Base-by-base conservation (phyloP, 2,797 vertebrate species). In the Leptatherina wallacei region DNA sequence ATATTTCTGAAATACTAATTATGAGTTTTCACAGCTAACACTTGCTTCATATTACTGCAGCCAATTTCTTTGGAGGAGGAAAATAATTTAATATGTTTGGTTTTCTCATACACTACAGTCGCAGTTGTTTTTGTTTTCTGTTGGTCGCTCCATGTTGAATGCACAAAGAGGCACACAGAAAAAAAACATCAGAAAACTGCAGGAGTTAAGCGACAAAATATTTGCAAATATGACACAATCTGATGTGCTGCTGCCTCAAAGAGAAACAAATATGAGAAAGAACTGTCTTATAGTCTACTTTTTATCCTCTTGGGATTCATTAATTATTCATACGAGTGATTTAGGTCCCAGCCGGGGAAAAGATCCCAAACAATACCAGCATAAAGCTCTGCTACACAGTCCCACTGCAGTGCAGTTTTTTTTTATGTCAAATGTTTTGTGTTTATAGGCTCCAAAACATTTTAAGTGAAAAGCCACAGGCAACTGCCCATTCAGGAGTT, bases 261-360 rank as follows among this genome's bases (percentile, higher is more conserved):
- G 75, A 78, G 58, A 82, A 74, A 81, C 79, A 83, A 82, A 80
- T 58, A 77, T 33, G 32, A 78, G 54, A 66, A 40, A 61, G 66
- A 80, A 68, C 62, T 59, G 76, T 78, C 71, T 85, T 65, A 68
- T 55, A 70, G 74, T 84, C 83, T 80, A 79, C 71, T 67, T 81
- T 81, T 75, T 69, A 55, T 75, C 42, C 81, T 74, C 65, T 69
- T 30, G n/a, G 73, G 77, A 86, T 57, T 69, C 59, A 85, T 88
- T 75, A 69, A 88, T 86, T 88, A 91, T 91, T 91, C 70, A 90
- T 79, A 4, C 4, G 14, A 71, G 49, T 65, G 69, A 82, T 82
- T 82, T 84, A 76, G 47, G 78, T 72, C 56, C 71, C 73, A 75
- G 69, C 40, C 54, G 59, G 30, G 27, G 38, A 73, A 72, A 38